Percentiles rank a stretch among this genome's conserved stretches.
phyloP scores from a whole-genome alignment of 2,113 vertebrate genomes.

The Cyrtonyx montezumae region DNA sequence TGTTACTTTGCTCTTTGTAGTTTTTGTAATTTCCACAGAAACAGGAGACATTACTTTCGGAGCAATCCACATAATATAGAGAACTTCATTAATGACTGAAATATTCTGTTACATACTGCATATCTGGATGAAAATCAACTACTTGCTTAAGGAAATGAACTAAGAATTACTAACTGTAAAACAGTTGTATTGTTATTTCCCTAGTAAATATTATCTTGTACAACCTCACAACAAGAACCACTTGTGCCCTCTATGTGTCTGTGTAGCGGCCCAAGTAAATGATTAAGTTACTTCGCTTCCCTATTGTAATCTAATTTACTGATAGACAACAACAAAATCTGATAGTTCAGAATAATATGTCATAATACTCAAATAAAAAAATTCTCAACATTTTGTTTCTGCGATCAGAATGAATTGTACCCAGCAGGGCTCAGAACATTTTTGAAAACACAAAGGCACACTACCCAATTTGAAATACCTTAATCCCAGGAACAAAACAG shows the following conservation, averaged over 20 bases:
- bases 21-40: not conserved
- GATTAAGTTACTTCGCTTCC: not conserved
- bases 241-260: not conserved
- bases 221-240: not conserved
- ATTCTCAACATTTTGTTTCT: not conserved
- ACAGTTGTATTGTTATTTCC: not conserved
- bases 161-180: not conserved
- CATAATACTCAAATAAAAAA: not conserved
- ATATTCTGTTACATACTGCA: not conserved
- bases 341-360: not conserved
- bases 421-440: fast-evolving
- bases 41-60: not conserved
- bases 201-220: not conserved
- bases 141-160: not conserved
- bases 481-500: not conserved
- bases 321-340: not conserved
- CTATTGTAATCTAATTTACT: not conserved
- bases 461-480: not conserved
- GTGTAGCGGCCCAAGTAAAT: not conserved
- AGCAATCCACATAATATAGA: not conserved
- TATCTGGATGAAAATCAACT: not conserved
- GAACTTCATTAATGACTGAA: not conserved
- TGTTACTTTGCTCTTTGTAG: not conserved
- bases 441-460: not conserved
- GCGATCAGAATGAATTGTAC: not conserved